A percentile compares a stretch with the other conserved stretches of the same genome.
phyloP scores from a whole-genome alignment of 2,797 vertebrate genomes.

The Pteronotus mesoamericanus region DNA sequence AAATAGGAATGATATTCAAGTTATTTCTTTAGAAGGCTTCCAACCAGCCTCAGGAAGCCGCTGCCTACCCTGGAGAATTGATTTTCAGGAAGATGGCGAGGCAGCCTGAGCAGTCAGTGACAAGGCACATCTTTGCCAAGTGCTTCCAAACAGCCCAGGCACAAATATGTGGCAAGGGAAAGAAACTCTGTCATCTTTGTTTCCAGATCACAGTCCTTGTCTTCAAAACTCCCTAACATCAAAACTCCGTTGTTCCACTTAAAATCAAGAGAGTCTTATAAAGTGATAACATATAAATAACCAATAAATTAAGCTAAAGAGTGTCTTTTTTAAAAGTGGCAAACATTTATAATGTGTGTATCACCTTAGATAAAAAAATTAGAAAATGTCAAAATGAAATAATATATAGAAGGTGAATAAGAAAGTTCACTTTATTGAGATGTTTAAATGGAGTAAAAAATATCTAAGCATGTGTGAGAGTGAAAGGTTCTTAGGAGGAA shows the following conservation, averaged over 20 bases:
- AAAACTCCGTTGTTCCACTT: background rate
- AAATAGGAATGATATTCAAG: constrained; percentile 25
- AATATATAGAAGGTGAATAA: background rate
- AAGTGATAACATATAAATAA: background rate
- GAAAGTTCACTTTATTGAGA: background rate
- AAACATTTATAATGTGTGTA: background rate
- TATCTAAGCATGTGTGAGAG: background rate
- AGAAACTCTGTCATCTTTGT: background rate
- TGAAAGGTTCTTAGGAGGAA: background rate
- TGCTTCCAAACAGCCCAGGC: background rate
- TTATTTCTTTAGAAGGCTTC: constrained; percentile 13
- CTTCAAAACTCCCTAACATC: background rate
- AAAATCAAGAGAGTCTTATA: background rate
- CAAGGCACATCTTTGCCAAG: background rate
- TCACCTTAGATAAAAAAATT: background rate
- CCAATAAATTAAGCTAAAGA: background rate
- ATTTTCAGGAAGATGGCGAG: background rate
- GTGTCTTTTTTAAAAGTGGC: background rate
- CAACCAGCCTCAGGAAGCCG: background rate
- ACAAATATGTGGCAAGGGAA: background rate
- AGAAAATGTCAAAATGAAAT: background rate
- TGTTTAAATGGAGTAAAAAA: background rate
- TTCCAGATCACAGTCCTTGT: background rate
- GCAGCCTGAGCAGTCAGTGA: background rate
- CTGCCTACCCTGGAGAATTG: background rate